A percentile compares a stretch with the other conserved stretches of the same genome.
Conservation (phyloP, 2,888 invertebrate genomes). For the Lathronympha strigana region DNA sequence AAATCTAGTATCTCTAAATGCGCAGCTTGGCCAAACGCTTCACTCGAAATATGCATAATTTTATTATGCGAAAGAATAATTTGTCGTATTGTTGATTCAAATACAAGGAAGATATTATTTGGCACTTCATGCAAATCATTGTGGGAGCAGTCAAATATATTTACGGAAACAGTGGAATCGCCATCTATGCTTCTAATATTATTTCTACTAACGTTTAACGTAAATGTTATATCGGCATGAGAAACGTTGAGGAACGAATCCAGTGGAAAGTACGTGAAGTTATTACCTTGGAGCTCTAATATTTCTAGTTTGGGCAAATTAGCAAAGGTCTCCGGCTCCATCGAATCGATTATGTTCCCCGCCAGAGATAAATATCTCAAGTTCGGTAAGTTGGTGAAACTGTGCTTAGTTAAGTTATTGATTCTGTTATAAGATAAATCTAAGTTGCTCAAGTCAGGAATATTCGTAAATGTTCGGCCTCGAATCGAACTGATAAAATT, state of each 20-base stretch:
- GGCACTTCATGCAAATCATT: constrained; percentile 88
- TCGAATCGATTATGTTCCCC: constrained; percentile 90
- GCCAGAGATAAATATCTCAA: constrained; percentile 93
- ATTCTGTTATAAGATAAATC: constrained; percentile 92
- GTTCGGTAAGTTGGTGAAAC: constrained; percentile 91
- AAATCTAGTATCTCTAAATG: constrained; percentile 90
- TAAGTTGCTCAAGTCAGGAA: constrained; percentile 90
- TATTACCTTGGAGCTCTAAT: constrained; percentile 92
- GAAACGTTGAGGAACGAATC: constrained; percentile 88
- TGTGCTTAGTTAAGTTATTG: constrained; percentile 86
- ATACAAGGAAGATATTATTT: constrained; percentile 85
- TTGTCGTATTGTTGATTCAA: constrained; percentile 86
- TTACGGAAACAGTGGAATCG: constrained; percentile 84
- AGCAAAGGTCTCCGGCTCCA: constrained; percentile 89
- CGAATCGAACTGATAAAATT: constrained; percentile 89
- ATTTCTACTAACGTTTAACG: constrained; percentile 91
- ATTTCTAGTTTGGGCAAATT: constrained; percentile 90
- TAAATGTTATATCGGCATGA: constrained; percentile 86
- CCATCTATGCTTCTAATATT: constrained; percentile 79
- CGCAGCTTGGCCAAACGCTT: constrained; percentile 89
- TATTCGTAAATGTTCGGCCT: constrained; percentile 87
- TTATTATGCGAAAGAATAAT: constrained; percentile 90
- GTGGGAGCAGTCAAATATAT: constrained; percentile 88
- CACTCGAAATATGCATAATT: constrained; percentile 87
- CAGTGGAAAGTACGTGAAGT: constrained; percentile 87